Conservation (phyloP, 2,113 vertebrate species). For the Chiloscyllium plagiosum region DNA sequence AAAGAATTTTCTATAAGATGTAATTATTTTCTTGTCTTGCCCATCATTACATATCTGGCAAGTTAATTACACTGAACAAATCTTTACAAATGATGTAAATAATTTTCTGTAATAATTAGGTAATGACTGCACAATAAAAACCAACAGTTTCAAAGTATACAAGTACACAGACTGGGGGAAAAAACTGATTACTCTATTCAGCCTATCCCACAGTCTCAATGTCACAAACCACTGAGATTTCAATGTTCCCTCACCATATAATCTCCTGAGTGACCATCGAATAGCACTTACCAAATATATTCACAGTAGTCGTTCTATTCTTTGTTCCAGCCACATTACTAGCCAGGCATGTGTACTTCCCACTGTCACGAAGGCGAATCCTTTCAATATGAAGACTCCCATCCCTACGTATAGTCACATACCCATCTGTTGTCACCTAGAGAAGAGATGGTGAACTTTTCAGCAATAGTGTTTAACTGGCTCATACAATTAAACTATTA, state of each 20-base stretch:
- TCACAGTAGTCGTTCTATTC: slow-evolving; percentile 73
- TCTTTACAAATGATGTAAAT: background rate
- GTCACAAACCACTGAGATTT: background rate
- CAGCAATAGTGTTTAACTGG: background rate
- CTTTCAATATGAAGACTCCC: slow-evolving; percentile 89
- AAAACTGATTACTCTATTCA: background rate
- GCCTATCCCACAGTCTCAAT: background rate
- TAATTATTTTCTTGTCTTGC: background rate
- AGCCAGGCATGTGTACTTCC: slow-evolving; percentile 82
- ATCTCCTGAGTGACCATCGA: background rate
- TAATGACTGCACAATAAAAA: background rate
- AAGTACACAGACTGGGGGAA: background rate
- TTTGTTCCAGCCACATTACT: slow-evolving; percentile 72
- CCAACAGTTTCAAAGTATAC: background rate
- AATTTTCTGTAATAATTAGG: background rate
- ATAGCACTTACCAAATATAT: slow-evolving; percentile 66
- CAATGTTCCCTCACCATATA: background rate
- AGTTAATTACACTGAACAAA: background rate
- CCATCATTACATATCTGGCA: background rate
- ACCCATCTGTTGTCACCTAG: slow-evolving; percentile 77
- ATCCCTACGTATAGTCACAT: slow-evolving; percentile 72
- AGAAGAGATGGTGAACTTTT: background rate
- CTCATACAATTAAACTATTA: background rate
- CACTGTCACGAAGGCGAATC: slow-evolving; percentile 70
- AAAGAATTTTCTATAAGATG: background rate